Base-by-base conservation (phyloP, 2,113 vertebrate genomes). In the Sapayoa aenigma region DNA sequence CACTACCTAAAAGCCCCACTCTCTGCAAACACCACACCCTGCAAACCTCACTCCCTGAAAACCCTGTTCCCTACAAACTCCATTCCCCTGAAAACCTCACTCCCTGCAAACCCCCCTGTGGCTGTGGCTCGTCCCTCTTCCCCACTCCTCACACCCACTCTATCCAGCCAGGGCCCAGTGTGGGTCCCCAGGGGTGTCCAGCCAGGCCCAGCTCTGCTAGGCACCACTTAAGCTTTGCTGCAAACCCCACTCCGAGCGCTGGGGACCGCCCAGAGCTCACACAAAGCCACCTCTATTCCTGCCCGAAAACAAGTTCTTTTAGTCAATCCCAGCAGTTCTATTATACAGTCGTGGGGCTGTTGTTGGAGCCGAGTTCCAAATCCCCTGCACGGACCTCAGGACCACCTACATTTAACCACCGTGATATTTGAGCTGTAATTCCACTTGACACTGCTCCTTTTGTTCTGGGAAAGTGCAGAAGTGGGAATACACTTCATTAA, bases 331-430 rank as follows among this genome's bases (percentile, higher is more conserved):
- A 94, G 95, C 71, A 89, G 91, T 67, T 96, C 93, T 66, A 94
- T 97, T 97, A 96, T 97, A 87, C 95, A 92, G 58, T 41, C n/a
- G 44, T 25, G 23, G 80, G 68, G 90, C 94, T 81, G 68, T 92
- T 82, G 52, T 94, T 83, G 80, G 97, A 97, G 95, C 91, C 2
- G n/a, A 86, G 95, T 90, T 95, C 95, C 93, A 92, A 84, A 93
- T 83, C 87, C 91, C 94, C 91, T 94, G 46, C 83, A 56, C 2
- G 6, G 80, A 78, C 31, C n/a, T 88, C 47, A 24, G 60, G 96
- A 93, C 98, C 98, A 98, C 98, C 98, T 98, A 98, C 98, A 96
- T 87, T 62, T 95, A 94, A 97, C 96, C 95, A 92, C 93, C 8
- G 37, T 98, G 97, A 97, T 98, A 97, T 98, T 97, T 96, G 92